Conservation (phyloP, 92 coral and sea anemone genomes). For the Epizoanthus ramosus region DNA sequence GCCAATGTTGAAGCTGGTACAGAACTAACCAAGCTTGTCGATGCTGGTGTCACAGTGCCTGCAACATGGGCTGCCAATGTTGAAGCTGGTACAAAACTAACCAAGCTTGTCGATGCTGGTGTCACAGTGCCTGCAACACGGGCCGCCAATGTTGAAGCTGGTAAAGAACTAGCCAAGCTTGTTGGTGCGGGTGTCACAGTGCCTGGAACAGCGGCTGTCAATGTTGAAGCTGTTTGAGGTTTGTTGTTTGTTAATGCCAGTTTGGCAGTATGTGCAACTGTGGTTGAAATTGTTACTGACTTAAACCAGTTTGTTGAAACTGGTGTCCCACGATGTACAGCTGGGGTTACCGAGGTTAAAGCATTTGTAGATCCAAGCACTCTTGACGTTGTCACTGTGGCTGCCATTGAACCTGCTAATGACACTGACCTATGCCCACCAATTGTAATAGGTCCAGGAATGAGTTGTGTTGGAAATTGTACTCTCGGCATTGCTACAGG, state of each 20-base stretch:
- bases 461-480: not conserved
- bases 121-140: not conserved
- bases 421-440: not conserved
- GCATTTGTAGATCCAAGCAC: not conserved
- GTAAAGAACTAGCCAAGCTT: not conserved
- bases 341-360: not conserved
- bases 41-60: not conserved
- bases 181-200: not conserved
- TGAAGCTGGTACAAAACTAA: not conserved
- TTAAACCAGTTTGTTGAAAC: not conserved
- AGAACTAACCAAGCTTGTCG: not conserved
- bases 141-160: not conserved
- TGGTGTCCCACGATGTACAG: not conserved
- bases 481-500: not conserved
- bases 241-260: not conserved
- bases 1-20: not conserved
- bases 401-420: not conserved
- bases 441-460: not conserved
- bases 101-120: not conserved
- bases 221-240: not conserved
- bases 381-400: not conserved
- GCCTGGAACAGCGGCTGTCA: not conserved
- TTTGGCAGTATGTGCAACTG: not conserved
- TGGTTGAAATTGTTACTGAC: not conserved
- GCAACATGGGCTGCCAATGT: not conserved